A percentile compares a stretch with the other conserved stretches of the same genome.
These are phyloP conservation scores for Schizaphis graminum DNA, from an alignment of 2,888 invertebrate genomes.

Conservation along the genomic window DNA sequence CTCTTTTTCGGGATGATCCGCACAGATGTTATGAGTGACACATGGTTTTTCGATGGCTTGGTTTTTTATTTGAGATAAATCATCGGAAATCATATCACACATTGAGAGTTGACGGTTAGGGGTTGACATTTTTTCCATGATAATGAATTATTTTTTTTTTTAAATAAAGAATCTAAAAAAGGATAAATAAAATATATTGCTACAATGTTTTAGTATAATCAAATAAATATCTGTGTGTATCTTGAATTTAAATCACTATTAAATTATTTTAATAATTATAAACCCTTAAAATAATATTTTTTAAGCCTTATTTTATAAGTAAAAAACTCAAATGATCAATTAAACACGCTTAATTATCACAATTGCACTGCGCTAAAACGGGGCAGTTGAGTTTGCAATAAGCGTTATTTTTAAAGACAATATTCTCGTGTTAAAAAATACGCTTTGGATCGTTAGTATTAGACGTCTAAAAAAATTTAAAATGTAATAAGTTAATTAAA, in stretches of 20 bases:
- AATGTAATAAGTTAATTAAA: background rate
- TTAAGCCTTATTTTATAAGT: conserved; percentile 80
- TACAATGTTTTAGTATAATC: background rate
- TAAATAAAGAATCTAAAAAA: background rate
- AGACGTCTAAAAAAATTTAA: conserved; percentile 72
- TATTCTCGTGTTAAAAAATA: conserved; percentile 78
- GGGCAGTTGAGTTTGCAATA: conserved; percentile 71
- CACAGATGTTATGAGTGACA: background rate
- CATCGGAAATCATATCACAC: conserved; percentile 30
- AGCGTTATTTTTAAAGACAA: conserved; percentile 71
- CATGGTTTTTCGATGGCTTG: background rate
- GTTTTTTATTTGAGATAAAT: background rate
- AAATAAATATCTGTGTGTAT: background rate
- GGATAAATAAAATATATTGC: background rate
- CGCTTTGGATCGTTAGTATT: conserved; percentile 79
- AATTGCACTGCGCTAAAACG: conserved; percentile 78
- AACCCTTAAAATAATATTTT: background rate
- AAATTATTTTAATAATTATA: background rate
- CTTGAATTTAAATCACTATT: background rate
- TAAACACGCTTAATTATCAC: conserved; percentile 79
- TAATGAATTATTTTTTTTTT: no score
- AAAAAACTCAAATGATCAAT: conserved; percentile 79
- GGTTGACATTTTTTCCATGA: background rate
- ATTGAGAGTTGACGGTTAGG: background rate
- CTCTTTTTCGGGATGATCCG: background rate